Conservation (phyloP, 2,888 invertebrate genomes). For the Amphiduros pacificus region DNA sequence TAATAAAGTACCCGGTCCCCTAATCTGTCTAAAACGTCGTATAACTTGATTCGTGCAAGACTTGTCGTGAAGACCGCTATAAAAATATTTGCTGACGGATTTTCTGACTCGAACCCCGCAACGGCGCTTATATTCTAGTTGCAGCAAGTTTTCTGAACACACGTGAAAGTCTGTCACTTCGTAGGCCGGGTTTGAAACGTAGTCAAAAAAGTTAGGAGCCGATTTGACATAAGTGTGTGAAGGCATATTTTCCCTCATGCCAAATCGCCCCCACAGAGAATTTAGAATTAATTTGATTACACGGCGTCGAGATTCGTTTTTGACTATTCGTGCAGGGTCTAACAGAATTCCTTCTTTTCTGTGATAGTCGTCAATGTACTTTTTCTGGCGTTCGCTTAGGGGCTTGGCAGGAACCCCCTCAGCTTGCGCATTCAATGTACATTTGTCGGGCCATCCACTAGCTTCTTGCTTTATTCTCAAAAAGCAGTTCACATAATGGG, state of each 20-base stretch:
- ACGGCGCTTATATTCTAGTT: not conserved
- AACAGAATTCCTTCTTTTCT: not conserved
- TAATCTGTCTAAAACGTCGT: no score
- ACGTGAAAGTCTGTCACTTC: constrained; percentile 2
- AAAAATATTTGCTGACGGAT: not conserved
- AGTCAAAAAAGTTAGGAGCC: not conserved
- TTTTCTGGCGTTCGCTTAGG: not conserved
- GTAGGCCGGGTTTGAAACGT: not conserved
- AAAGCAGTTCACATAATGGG: constrained; percentile 44
- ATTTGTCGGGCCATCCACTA: constrained; percentile 6
- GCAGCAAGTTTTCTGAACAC: not conserved
- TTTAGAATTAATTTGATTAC: constrained; percentile 1
- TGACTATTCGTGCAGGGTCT: constrained; percentile 5
- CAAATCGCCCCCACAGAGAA: constrained; percentile 30
- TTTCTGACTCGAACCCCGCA: not conserved
- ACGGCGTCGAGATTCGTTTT: constrained; percentile 1
- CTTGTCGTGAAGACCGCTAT: constrained; percentile 3
- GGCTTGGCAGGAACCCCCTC: not conserved
- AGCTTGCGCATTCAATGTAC: no score
- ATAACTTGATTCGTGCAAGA: constrained; percentile 5
- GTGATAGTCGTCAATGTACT: constrained; percentile 30
- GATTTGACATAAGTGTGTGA: not conserved
- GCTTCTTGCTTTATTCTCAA: constrained; percentile 40
- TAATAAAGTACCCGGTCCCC: no score
- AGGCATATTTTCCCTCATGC: not conserved